A percentile compares a stretch with the other conserved stretches of the same genome.
These are phyloP conservation scores for Poliocrania exsul DNA, from an alignment of 2,797 vertebrate genomes.

Conservation along the genomic window DNA sequence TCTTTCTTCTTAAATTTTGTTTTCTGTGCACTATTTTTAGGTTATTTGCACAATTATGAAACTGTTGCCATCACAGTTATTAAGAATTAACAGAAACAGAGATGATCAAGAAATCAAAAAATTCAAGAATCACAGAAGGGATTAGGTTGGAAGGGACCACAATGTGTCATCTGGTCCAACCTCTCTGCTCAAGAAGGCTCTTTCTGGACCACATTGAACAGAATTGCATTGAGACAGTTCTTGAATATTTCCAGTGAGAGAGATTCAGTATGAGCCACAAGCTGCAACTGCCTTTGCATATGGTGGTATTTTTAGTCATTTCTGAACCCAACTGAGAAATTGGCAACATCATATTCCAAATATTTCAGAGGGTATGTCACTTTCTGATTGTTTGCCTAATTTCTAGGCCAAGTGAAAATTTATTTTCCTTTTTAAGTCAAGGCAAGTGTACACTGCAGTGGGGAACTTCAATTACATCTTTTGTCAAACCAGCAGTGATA, in stretches of 20 bases:
- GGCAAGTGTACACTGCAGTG: background rate
- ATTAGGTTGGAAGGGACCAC: background rate
- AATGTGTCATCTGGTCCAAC: too few species aligned
- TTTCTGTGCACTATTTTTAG: background rate
- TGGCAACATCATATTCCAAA: background rate
- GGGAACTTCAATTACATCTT: background rate
- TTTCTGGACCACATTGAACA: background rate
- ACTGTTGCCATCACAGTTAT: background rate
- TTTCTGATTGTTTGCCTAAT: background rate
- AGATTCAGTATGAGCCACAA: background rate
- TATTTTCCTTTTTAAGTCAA: background rate
- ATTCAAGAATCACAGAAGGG: background rate
- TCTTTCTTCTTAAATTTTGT: fast-evolving
- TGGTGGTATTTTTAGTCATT: background rate
- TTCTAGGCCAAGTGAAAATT: background rate
- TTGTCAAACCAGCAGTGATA: background rate
- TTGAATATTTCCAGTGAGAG: background rate
- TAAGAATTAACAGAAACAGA: background rate
- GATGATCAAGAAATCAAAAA: background rate
- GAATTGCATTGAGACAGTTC: background rate
- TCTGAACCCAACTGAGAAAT: background rate
- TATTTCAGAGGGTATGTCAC: background rate
- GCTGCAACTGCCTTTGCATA: background rate
- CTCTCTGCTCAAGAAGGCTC: background rate
- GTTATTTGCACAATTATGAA: background rate